Evolutionary conservation across 2,888 invertebrate species (phyloP), one percentile per base, ranked within the genome.

Genomic region (Leptopilina syphax): DNA sequence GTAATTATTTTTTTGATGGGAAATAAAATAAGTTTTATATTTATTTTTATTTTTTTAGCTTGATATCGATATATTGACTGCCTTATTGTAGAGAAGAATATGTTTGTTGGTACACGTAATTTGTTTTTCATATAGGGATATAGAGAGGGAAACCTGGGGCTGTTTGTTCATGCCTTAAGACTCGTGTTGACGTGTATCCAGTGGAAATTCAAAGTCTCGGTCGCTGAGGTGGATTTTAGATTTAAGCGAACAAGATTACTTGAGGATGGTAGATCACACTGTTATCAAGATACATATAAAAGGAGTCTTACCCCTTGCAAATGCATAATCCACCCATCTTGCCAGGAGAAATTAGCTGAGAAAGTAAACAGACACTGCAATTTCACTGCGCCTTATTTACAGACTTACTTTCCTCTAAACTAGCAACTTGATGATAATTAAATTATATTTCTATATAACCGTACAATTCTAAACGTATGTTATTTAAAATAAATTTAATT

Each of bases 241-340:
- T 73, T 73, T 41, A 57, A 73, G 57, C 73, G 57, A 73, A 73
- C 73, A n/a, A 73, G 73, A 73, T 73, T 73, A 73, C 54, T 57
- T 54, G 18, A 13, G 70, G 70, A 34, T n/a, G 54, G 70, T 73
- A 34, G 57, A 73, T 73, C 70, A 54, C 34, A 8, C 54, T 27
- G 50, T 57, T 73, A 73, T 57, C 57, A 57, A 57, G 73, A 73
- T 73, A 57, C 57, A 73, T 54, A 57, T 73, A 57, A 73, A 57
- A 57, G 57, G 57, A 57, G 57, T 73, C 27, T 34, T 73, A 73
- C 57, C n/a, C 34, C 57, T 18, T 57, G 54, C 34, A 57, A 3
- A 57, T 57, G 57, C 54, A 34, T 57, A 73, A 73, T 73, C 73
- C 34, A 13, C 13, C 73, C 54, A 34, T 57, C 57, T 73, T 34